phyloP scores from a whole-genome alignment of 2,113 vertebrate genomes.

The Pteruthius melanotis region DNA sequence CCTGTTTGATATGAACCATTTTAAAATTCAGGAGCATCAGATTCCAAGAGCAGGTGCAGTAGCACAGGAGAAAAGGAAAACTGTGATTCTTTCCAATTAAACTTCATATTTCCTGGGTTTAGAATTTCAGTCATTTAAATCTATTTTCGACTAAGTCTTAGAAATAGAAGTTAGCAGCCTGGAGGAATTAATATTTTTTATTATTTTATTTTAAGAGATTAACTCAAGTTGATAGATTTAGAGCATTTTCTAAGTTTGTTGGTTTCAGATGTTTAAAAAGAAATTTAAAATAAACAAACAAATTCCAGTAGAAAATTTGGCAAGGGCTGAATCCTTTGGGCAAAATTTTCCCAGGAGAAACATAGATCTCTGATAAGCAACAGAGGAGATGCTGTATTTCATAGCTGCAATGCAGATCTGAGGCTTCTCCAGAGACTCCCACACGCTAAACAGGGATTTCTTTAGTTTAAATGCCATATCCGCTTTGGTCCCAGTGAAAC shows the following conservation, averaged over 20 bases:
- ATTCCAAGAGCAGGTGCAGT: background rate
- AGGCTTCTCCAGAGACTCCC: slow-evolving; percentile 29
- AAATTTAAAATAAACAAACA: slow-evolving; percentile 62
- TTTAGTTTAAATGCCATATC: slow-evolving; percentile 42
- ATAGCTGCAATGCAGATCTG: slow-evolving; percentile 47
- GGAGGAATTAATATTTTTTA: background rate
- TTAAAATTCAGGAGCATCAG: background rate
- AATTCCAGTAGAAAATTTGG: slow-evolving; percentile 35
- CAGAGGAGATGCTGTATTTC: background rate
- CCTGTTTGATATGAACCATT: background rate
- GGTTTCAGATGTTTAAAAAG: slow-evolving; percentile 50
- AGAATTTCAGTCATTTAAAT: background rate
- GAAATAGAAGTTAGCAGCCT: background rate
- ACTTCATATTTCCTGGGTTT: background rate
- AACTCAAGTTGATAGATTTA: slow-evolving; percentile 47
- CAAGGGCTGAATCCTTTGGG: slow-evolving; percentile 45
- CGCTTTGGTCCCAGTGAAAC: slow-evolving; percentile 29
- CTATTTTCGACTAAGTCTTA: background rate
- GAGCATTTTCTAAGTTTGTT: slow-evolving; percentile 18
- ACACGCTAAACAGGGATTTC: background rate
- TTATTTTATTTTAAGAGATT: slow-evolving; percentile 27
- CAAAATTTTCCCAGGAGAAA: slow-evolving; percentile 47
- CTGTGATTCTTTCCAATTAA: background rate
- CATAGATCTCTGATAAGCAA: slow-evolving; percentile 9
- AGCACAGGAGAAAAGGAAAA: background rate